phyloP scores from a whole-genome alignment of 1,140 invertebrate species.

The Zaprionus lachaisei region DNA sequence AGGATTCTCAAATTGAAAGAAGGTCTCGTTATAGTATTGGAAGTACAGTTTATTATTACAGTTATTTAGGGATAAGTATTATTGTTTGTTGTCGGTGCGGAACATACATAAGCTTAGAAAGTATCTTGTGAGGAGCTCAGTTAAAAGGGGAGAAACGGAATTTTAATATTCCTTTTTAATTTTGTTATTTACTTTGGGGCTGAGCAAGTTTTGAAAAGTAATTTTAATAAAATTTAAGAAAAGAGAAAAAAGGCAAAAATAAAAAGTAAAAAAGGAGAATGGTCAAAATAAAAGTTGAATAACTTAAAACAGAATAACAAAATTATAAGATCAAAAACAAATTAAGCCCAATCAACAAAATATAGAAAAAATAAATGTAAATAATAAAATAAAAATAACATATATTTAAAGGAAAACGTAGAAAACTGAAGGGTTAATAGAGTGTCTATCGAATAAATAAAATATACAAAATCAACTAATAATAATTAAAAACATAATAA shows the following conservation, averaged over 20 bases:
- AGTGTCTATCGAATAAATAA: not conserved
- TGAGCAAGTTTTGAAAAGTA: constrained; percentile 11
- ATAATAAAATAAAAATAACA: not conserved
- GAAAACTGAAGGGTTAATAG: not conserved
- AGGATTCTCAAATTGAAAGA: constrained; percentile 57
- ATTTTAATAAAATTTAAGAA: not conserved
- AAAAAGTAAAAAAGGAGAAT: not conserved
- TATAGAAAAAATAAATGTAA: constrained; percentile 13
- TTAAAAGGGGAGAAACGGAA: constrained; percentile 5
- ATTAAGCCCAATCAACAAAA: not conserved
- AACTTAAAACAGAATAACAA: not conserved
- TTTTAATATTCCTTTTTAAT: not conserved
- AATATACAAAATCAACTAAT: not conserved
- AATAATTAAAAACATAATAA: not conserved
- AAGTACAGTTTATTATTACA: constrained; percentile 56
- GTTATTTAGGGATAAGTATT: constrained; percentile 21
- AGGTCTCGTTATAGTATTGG: constrained; percentile 3
- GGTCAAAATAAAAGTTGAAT: not conserved
- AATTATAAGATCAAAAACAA: not conserved
- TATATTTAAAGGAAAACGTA: not conserved
- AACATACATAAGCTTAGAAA: constrained; percentile 20
- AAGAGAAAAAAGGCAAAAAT: not conserved
- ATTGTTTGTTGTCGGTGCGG: constrained; percentile 28
- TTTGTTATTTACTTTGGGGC: constrained; percentile 2
- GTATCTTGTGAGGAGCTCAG: constrained; percentile 23